Evolutionary conservation across 1,140 invertebrate species (phyloP), one percentile per base, ranked within the genome.

Genomic region (Drosophila nigrodunni): DNA sequence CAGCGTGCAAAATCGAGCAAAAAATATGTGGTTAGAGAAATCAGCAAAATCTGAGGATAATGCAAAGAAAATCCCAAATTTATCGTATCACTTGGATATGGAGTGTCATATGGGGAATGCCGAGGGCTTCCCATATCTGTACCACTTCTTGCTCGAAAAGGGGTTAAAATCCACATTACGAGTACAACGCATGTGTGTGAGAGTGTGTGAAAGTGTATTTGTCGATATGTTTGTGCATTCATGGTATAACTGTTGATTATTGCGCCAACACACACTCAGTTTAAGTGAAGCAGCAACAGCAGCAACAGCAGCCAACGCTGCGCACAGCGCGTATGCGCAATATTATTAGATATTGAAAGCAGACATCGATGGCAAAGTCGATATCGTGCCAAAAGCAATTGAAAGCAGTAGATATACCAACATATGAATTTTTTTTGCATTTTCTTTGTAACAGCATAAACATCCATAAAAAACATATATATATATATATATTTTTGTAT

Each of bases 171-270:
- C 76, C 77, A 66, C 79, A 88, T 82, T 80, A 88, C 77, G 77
- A 80, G 60, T 69, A 65, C 62, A 64, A 74, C 46, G 50, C 41
- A 66, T 39, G 15, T 59, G 3, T 65, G n/a, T 74, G 34, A 52
- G 10, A 54, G 15, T 62, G 13, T 43, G 11, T 66, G 21, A 64
- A 43, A 67, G 65, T 76, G 5, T 64, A 25, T 34, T 41, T 74
- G 35, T 55, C 58, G 21, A 46, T 77, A 54, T 82, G 78, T 62
- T 78, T 81, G 77, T 88, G 80, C 83, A 87, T 87, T 87, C 83
- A 87, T 87, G 88, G 88, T 83, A 88, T 70, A 88, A 87, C 83
- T 87, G 83, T 87, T 87, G 83, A 88, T 87, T 87, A 87, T 88
- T 82, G 83, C 83, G 80, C 83, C 85, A 87, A 87, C 83, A 87